Evolutionary conservation across 2,113 vertebrate genomes (phyloP).

Genomic region (Athene noctua): DNA sequence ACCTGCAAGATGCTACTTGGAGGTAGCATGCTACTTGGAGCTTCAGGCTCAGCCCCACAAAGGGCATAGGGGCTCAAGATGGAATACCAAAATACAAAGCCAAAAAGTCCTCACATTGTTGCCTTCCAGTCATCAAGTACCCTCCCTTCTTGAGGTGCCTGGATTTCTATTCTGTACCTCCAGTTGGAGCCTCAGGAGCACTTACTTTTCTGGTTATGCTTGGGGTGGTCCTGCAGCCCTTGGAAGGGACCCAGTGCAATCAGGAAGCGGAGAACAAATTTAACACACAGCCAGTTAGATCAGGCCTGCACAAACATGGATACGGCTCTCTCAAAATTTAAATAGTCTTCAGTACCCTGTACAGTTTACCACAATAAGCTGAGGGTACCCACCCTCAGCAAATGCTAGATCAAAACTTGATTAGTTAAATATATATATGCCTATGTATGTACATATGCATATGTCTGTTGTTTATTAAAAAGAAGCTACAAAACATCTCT

Average conservation of each 20-base stretch:
- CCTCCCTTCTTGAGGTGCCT: background rate
- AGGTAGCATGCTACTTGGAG: too few species aligned
- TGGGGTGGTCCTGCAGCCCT: background rate
- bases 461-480: background rate
- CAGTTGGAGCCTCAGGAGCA: background rate
- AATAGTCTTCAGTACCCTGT: background rate
- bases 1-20: background rate
- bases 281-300: background rate
- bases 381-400: background rate
- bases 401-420: background rate
- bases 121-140: background rate
- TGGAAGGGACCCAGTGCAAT: background rate
- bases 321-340: background rate
- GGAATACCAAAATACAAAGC: background rate
- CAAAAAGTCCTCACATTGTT: background rate
- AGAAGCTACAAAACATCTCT: background rate
- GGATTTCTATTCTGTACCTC: background rate
- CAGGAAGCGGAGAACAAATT: background rate
- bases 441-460: background rate
- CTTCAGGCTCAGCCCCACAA: background rate
- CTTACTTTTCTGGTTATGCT: background rate
- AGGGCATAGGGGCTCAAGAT: background rate
- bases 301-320: background rate
- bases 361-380: background rate
- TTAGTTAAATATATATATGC: background rate